Evolutionary conservation across 2,797 vertebrate species (phyloP).

Genomic region (Syngnathus acus): DNA sequence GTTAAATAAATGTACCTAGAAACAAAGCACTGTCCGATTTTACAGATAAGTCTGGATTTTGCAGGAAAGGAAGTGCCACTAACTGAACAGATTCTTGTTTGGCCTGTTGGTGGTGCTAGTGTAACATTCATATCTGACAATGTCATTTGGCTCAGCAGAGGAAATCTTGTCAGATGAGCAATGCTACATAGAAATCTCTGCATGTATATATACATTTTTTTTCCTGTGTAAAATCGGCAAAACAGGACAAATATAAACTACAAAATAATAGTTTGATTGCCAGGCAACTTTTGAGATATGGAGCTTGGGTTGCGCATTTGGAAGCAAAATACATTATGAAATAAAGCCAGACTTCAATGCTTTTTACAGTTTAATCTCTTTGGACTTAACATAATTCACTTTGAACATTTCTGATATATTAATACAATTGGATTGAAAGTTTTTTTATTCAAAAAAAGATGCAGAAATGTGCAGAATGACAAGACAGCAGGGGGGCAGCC

Average conservation of each 20-base stretch:
- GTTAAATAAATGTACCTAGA: constrained; percentile 59
- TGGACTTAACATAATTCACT: constrained; percentile 55
- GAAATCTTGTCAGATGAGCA: constrained; percentile 55
- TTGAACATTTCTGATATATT: constrained; percentile 53
- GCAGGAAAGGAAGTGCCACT: neutral
- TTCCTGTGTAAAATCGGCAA: neutral
- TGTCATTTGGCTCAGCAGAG: constrained; percentile 20
- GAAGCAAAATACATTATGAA: constrained; percentile 57
- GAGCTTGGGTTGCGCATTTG: constrained; percentile 3
- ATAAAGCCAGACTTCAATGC: constrained; percentile 38
- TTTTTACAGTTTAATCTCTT: constrained; percentile 50
- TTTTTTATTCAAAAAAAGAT: constrained; percentile 17
- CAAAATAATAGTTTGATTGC: constrained; percentile 43
- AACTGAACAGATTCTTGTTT: constrained; percentile 20
- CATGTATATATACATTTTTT: constrained; percentile 15
- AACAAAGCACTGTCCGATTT: neutral
- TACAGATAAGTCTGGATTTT: constrained; percentile 24
- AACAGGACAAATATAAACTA: constrained; percentile 12
- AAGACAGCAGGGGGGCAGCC: constrained; percentile 41
- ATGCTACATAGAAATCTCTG: constrained; percentile 35
- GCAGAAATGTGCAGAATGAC: constrained; percentile 40
- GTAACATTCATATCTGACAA: constrained; percentile 41
- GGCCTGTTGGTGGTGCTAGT: constrained; percentile 71
- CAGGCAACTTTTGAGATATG: neutral
- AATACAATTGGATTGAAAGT: constrained; percentile 54